phyloP scores from a whole-genome alignment of 2,888 invertebrate species.

The Blera fallax region DNA sequence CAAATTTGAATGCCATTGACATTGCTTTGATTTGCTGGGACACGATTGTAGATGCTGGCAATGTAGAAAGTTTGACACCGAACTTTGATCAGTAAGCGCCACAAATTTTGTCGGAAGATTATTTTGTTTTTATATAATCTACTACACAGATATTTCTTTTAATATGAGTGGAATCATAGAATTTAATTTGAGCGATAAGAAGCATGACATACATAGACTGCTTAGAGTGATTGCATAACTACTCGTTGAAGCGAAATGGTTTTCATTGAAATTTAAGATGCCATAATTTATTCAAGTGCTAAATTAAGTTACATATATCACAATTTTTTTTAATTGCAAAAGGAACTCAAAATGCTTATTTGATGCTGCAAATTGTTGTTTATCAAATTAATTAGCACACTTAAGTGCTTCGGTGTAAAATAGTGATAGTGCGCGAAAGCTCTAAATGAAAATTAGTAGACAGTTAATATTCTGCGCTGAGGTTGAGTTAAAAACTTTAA shows the following conservation, averaged over 20 bases:
- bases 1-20: slow-evolving; percentile 9
- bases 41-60: background rate
- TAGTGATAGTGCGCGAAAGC: background rate
- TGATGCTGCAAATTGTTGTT: background rate
- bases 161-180: background rate
- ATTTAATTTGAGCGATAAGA: background rate
- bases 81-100: slow-evolving; percentile 20
- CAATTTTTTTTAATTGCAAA: background rate
- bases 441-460: background rate
- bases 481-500: background rate
- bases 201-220: background rate
- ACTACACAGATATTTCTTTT: background rate
- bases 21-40: background rate
- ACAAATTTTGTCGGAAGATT: slow-evolving; percentile 11
- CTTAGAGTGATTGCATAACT: background rate
- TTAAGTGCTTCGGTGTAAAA: background rate
- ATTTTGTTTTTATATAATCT: background rate
- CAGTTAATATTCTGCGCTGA: background rate
- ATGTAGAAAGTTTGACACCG: background rate
- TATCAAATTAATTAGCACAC: background rate
- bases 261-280: background rate
- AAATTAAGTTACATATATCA: background rate
- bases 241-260: background rate
- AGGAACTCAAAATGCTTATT: background rate
- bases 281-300: background rate